Evolutionary conservation across 1,140 invertebrate species (phyloP).

Genomic region (Bemisia tabaci): DNA sequence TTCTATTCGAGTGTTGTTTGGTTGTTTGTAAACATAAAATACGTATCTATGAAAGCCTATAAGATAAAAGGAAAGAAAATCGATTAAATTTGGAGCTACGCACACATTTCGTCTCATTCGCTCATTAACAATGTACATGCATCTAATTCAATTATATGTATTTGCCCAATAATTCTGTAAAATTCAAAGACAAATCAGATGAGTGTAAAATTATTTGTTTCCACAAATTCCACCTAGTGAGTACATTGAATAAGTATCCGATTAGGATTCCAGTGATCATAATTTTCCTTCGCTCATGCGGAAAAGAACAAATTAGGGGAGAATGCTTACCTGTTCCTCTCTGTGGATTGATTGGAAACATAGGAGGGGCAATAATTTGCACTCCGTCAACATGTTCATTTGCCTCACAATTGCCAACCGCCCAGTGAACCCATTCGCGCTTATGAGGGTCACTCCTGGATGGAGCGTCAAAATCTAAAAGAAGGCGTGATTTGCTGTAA

Average conservation of each 20-base stretch:
- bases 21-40: not conserved
- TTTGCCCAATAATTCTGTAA: not conserved
- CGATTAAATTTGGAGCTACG: not conserved
- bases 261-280: too few relatives aligned
- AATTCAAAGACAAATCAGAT: not conserved
- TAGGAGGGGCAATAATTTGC: not conserved
- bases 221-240: too few relatives aligned
- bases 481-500: not conserved
- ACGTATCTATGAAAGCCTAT: not conserved
- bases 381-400: not conserved
- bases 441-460: not conserved
- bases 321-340: not conserved
- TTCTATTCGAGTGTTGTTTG: not conserved
- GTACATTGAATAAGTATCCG: too few relatives aligned
- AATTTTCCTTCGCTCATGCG: too few relatives aligned
- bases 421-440: not conserved
- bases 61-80: not conserved
- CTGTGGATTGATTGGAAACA: not conserved
- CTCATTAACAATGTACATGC: not conserved
- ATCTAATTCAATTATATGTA: not conserved
- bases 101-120: not conserved
- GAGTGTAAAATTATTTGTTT: not conserved
- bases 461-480: not conserved
- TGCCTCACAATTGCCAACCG: not conserved
- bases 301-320: too few relatives aligned